Evolutionary conservation across 2,113 vertebrate species (phyloP).

Genomic region (Callipepla squamata): DNA sequence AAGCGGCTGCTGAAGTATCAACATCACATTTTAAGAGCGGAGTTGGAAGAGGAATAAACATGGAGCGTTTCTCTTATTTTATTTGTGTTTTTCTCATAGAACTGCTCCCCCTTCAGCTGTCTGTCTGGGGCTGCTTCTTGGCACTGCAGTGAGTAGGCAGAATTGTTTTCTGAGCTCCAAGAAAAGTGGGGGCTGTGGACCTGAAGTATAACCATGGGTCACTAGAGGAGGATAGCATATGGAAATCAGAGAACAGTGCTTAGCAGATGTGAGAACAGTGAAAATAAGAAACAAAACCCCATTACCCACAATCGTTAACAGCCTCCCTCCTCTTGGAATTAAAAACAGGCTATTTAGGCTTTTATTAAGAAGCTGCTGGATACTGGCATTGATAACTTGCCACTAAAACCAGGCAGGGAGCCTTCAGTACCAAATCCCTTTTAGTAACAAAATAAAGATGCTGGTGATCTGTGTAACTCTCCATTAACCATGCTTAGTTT

Average conservation of each 20-base stretch:
- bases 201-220: neutral
- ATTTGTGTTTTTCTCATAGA: rapidly evolving
- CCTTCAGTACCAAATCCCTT: neutral
- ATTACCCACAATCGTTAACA: neutral
- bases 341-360: neutral
- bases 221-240: neutral
- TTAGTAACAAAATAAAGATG: neutral
- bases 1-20: neutral
- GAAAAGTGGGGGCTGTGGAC: neutral
- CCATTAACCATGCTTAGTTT: neutral
- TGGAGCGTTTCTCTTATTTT: neutral
- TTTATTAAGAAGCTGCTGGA: neutral
- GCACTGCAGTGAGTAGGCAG: neutral
- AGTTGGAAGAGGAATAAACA: neutral
- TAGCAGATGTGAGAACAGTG: neutral
- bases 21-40: neutral
- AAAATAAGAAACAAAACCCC: neutral
- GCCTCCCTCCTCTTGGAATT: neutral
- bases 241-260: neutral
- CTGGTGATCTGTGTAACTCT: neutral
- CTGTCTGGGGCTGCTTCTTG: neutral
- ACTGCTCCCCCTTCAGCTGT: neutral
- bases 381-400: neutral
- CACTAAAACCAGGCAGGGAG: neutral
- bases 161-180: neutral